phyloP scores from a whole-genome alignment of 2,797 vertebrate genomes.

The Helostoma temminkii region DNA sequence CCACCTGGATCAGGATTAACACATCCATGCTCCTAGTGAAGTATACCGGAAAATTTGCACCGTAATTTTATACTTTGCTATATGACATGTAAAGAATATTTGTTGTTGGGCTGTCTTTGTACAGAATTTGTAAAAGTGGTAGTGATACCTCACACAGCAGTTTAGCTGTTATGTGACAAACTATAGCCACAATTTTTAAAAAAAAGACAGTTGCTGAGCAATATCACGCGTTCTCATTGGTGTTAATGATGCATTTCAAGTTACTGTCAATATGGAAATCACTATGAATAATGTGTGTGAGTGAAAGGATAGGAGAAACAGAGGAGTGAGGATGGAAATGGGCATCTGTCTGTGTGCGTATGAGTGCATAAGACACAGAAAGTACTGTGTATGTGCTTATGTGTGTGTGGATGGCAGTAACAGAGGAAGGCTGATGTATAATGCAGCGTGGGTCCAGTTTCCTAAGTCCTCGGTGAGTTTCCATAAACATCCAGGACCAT shows the following conservation, averaged over 20 bases:
- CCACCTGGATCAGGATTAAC: background rate
- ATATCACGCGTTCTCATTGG: constrained; percentile 12
- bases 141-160: no score
- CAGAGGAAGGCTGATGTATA: constrained; percentile 69
- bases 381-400: background rate
- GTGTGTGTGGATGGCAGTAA: constrained; percentile 33
- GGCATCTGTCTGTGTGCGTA: background rate
- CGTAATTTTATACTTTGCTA: no score
- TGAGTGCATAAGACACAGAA: background rate
- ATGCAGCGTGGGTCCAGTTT: constrained; percentile 72
- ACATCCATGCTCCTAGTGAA: background rate
- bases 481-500: constrained; percentile 72
- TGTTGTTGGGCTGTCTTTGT: no score
- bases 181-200: constrained; percentile 18
- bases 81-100: no score
- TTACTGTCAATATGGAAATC: background rate
- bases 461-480: constrained; percentile 71
- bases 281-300: background rate
- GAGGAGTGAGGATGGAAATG: background rate
- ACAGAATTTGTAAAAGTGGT: no score
- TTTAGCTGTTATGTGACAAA: no score
- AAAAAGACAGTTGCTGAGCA: constrained; percentile 5
- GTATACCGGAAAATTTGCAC: no score
- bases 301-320: no score
- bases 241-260: background rate